Evolutionary conservation across 2,797 vertebrate genomes (phyloP), one percentile per base, ranked within the genome.

Genomic region (Holocentrus rufus): DNA sequence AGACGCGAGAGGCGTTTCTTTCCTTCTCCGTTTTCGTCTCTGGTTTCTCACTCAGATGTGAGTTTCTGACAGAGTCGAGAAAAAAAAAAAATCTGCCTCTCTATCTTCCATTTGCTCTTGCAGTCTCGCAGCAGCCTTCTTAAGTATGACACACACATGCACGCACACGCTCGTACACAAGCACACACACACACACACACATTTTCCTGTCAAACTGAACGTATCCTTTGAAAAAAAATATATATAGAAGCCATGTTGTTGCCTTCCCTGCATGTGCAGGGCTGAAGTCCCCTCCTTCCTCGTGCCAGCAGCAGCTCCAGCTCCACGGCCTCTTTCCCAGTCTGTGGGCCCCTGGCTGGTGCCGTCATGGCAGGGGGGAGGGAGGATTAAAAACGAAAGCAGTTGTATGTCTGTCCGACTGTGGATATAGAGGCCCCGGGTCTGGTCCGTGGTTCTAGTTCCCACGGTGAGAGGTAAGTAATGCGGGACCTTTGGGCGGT

Each of bases 401-500:
- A 65, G 73, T 63, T 79, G 62, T 65, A 6, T 55, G 76, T 83
- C 69, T 66, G 61, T 85, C 70, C 18, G 69, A 77, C 79, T 82
- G 81, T 74, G 77, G 76, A 66, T 71, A 49, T 66, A 80, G 67
- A 87, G 77, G 68, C 84, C 86, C 76, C 74, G 60, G 62, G 71
- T 86, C 82, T 67, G 54, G 79, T 83, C 83, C 58, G 58, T 82
- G 89, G 71, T 76, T 44, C 65, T 47, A 54, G 86, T 66, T 81
- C 77, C 85, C 82, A 76, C 57, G 54, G 58, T 79, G 84, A 90
- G 87, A 87, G 87, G 88, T 91, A 87, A 85, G 54, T 84, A 66
- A 84, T 65, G 70, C 34, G 6, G 67, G 76, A 79, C 81, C 85
- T 73, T 85, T 50, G 64, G 69, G 73, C 79, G 81, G 85, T 81